These are phyloP conservation scores for Gulo gulo DNA, from an alignment of 2,113 vertebrate genomes.

Conservation along the genomic window DNA sequence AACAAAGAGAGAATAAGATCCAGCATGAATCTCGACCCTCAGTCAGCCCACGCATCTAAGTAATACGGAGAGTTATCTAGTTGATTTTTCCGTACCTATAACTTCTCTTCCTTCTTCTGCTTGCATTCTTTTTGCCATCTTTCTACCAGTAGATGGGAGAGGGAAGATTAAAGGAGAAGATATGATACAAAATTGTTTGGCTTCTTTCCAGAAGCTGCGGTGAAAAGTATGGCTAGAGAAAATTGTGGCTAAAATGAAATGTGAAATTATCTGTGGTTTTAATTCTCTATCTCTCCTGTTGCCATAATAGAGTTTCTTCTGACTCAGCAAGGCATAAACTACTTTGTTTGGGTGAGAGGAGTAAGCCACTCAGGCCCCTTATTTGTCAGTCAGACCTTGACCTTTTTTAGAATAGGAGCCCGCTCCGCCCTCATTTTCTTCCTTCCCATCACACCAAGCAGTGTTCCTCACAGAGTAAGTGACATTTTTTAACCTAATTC, in stretches of 20 bases:
- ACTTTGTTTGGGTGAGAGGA: not conserved
- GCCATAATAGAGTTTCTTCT: not conserved
- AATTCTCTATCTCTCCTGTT: not conserved
- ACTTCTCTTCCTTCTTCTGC: not conserved
- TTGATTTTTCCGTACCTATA: not conserved
- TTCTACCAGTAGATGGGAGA: constrained; percentile 18
- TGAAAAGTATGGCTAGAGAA: constrained; percentile 17
- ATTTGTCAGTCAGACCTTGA: not conserved
- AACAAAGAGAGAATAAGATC: not conserved
- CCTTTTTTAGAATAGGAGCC: not conserved
- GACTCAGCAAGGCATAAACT: not conserved
- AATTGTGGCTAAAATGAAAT: constrained; percentile 8
- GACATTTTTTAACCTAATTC: constrained; percentile 6
- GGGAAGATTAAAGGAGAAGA: constrained; percentile 1
- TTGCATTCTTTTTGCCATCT: constrained; percentile 1
- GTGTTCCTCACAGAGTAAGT: constrained; percentile 10
- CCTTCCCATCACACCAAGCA: not conserved
- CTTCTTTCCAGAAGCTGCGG: constrained; percentile 1
- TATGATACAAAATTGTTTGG: not conserved
- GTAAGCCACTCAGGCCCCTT: not conserved
- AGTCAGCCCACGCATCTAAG: not conserved
- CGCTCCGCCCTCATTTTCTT: not conserved
- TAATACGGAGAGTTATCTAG: not conserved
- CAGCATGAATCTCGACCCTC: not conserved
- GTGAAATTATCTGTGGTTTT: constrained; percentile 22